Base-by-base conservation (phyloP, 2,113 vertebrate species). In the Syngnathus typhle region DNA sequence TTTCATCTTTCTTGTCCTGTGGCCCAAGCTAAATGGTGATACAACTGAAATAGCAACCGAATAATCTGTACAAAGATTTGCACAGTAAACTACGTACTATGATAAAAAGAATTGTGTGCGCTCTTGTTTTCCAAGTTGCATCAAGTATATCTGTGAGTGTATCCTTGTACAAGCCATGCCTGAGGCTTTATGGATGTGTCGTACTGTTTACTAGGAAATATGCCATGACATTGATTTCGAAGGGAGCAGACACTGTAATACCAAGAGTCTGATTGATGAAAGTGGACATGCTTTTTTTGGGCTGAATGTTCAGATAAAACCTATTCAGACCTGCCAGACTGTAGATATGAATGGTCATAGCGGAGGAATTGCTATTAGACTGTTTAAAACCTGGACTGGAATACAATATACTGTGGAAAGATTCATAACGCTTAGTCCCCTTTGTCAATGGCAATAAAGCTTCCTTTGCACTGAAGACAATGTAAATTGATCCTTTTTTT, bases 361-460 rank as follows among this genome's bases (percentile, higher is more conserved):
- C 69, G 46, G 73, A 49, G 49, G 52, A 79, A 66, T 75, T 66
- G 69, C 65, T 80, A 71, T 74, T 74, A 69, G 80, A 75, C 74
- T 82, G 82, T 86, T 83, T 39, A 51, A 82, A 32, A 82, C 78
- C 72, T 70, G 73, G 70, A 74, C 76, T 74, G 65, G 65, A 83
- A 67, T 68, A 79, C 65, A 82, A 77, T 80, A 81, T 63, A 61
- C 64, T 72, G 66, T 86, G 68, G 78, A 76, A 80, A 64, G 60
- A 71, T 52, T 74, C 74, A 58, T 60, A 77, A 62, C 84, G 83
- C 79, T 85, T 75, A 82, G 76, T 88, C 76, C 80, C 73, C 54
- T 85, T 74, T 87, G 82, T 90, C 83, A 84, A 71, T 88, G 89
- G 89, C 89, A 91, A 92, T 92, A 92, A 92, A 91, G 88, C 83